Evolutionary conservation across 2,888 invertebrate genomes (phyloP).

Genomic region (Diachrysia chrysitis): DNA sequence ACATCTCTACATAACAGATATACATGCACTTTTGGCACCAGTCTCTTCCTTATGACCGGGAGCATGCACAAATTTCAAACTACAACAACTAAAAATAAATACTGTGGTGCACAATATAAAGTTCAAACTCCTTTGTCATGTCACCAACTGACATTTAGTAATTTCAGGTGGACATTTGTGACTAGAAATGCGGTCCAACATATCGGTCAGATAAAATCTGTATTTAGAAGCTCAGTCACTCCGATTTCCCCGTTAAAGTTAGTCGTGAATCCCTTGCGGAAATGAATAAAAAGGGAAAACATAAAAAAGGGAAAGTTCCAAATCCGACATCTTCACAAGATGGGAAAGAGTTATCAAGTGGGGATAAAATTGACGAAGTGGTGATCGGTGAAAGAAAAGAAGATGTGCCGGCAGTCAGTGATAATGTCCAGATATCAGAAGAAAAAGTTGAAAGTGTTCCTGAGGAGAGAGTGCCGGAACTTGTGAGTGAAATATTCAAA

Average conservation of each 20-base stretch:
- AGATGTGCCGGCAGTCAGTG: conserved; percentile 45
- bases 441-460: conserved; percentile 48
- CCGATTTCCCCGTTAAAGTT: conserved; percentile 54
- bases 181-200: conserved; percentile 78
- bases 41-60: conserved; percentile 59
- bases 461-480: conserved; percentile 54
- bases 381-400: conserved; percentile 28
- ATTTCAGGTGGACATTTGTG: conserved; percentile 74
- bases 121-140: conserved; percentile 24
- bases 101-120: conserved; percentile 16
- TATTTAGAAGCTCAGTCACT: conserved; percentile 79
- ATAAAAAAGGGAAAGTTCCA: conserved; percentile 76
- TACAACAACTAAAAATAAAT: conserved; percentile 37
- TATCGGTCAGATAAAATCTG: conserved; percentile 81
- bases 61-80: conserved; percentile 59
- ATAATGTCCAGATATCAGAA: conserved; percentile 53
- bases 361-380: conserved; percentile 34
- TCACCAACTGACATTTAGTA: conserved; percentile 78
- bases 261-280: conserved; percentile 56
- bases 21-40: conserved; percentile 70
- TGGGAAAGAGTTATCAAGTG: conserved; percentile 28
- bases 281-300: conserved; percentile 84
- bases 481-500: conserved; percentile 60
- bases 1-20: conserved; percentile 56
- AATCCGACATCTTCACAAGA: conserved; percentile 61